These are phyloP conservation scores for Edolisoma coerulescens DNA, from an alignment of 2,113 vertebrate genomes.

Conservation along the genomic window DNA sequence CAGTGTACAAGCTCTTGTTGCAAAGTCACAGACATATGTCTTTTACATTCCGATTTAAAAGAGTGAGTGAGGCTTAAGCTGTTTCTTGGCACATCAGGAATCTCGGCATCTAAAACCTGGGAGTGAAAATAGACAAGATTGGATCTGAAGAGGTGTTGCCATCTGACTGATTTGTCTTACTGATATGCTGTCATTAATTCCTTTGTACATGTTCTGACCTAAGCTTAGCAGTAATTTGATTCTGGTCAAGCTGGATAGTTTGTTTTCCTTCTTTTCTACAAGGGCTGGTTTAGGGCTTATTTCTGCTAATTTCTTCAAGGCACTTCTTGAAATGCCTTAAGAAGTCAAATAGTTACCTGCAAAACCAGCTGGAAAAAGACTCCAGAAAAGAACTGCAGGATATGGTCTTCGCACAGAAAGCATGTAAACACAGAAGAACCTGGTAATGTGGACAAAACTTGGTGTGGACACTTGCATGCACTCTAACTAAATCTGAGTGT, in stretches of 20 bases:
- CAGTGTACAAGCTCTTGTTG: neutral
- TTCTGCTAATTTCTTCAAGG: neutral
- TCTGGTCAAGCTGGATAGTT: neutral
- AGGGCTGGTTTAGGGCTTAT: neutral
- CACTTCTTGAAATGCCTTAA: conserved; percentile 3
- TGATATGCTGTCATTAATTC: neutral
- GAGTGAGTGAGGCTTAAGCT: neutral
- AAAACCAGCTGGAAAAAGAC: neutral
- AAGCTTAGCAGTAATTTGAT: neutral
- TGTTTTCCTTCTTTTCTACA: neutral
- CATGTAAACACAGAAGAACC: neutral
- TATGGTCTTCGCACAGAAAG: neutral
- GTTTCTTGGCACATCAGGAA: neutral
- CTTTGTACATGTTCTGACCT: neutral
- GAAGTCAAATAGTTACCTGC: neutral
- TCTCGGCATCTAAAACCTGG: neutral
- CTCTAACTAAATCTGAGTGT: neutral
- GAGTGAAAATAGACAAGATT: neutral
- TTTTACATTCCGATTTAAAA: neutral
- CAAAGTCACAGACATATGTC: neutral
- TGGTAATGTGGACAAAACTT: neutral
- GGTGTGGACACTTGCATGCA: neutral
- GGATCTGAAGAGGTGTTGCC: neutral
- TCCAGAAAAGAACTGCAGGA: neutral
- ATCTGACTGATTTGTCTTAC: neutral